Conservation (phyloP, 2,113 vertebrate species). For the Cromileptes altivelis region DNA sequence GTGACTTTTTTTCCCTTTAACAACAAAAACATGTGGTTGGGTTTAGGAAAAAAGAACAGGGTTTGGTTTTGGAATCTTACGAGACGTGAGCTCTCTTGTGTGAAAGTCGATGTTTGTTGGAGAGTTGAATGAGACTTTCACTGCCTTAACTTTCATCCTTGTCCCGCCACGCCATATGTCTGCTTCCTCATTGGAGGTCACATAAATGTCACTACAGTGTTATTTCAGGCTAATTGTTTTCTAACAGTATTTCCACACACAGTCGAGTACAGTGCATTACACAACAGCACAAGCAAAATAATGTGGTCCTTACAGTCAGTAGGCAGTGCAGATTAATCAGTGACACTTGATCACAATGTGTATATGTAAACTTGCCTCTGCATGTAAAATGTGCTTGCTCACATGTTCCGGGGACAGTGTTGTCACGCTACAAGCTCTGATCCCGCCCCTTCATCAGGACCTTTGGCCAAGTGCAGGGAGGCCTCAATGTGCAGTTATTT, state of each 20-base stretch:
- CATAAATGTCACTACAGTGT: not conserved
- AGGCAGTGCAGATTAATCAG: conserved; percentile 45
- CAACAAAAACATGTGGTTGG: too few relatives aligned
- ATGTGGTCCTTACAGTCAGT: not conserved
- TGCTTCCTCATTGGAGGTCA: conserved; percentile 18
- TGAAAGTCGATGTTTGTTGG: too few relatives aligned
- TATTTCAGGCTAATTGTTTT: conserved; percentile 22
- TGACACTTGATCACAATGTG: conserved; percentile 26
- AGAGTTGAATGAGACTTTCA: too few relatives aligned
- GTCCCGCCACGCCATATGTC: conserved; percentile 1
- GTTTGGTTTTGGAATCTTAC: too few relatives aligned
- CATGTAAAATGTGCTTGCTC: conserved; percentile 8
- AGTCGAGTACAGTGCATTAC: conserved; percentile 15
- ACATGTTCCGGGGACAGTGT: not conserved
- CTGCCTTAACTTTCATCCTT: too few relatives aligned
- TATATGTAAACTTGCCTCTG: not conserved
- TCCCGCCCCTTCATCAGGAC: conserved; percentile 2
- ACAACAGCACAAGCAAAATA: conserved; percentile 23
- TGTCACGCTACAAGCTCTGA: not conserved
- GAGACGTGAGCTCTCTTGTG: too few relatives aligned
- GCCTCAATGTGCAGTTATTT: not conserved
- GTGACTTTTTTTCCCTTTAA: too few relatives aligned
- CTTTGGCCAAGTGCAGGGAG: conserved; percentile 9
- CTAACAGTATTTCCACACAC: conserved; percentile 20
- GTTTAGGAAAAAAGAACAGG: too few relatives aligned